Percentiles rank a stretch among this genome's conserved stretches.
These are phyloP conservation scores for Papilio polyxenes DNA, from an alignment of 1,140 invertebrate genomes.

Conservation along the genomic window DNA sequence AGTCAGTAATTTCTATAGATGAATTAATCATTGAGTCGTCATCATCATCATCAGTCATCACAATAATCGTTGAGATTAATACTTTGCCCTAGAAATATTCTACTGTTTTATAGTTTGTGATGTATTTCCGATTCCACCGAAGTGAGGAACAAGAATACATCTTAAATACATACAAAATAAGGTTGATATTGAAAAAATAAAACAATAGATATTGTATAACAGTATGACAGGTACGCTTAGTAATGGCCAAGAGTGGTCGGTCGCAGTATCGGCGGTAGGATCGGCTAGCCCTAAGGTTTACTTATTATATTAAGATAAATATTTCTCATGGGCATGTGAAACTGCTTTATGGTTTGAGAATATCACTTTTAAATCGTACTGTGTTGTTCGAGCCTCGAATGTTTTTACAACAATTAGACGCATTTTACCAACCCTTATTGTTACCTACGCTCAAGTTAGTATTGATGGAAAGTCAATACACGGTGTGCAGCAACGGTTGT, in stretches of 20 bases:
- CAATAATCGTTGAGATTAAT: too few relatives aligned
- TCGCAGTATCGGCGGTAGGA: conserved; percentile 50
- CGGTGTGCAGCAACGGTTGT: conserved; percentile 47
- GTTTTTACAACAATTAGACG: conserved; percentile 79
- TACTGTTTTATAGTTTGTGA: background rate
- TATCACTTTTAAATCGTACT: conserved; percentile 78
- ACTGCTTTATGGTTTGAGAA: conserved; percentile 78
- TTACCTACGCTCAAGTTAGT: conserved; percentile 56
- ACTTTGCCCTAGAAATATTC: background rate
- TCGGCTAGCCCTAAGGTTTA: conserved; percentile 71
- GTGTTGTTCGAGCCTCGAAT: conserved; percentile 68
- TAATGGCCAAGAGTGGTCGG: conserved; percentile 57
- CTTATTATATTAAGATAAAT: conserved; percentile 80
- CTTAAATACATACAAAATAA: background rate
- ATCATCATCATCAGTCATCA: too few relatives aligned
- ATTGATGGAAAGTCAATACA: conserved; percentile 64
- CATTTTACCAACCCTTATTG: conserved; percentile 72
- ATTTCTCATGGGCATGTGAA: conserved; percentile 78
- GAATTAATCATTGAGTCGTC: conserved; percentile 2
- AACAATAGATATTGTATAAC: background rate
- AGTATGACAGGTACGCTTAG: background rate
- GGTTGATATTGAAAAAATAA: background rate
- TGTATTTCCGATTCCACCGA: background rate
- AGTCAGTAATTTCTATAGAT: conserved; percentile 15
- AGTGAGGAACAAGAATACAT: too few relatives aligned